These are phyloP conservation scores for Brachyptera risi DNA, from an alignment of 2,888 invertebrate species.

Conservation along the genomic window DNA sequence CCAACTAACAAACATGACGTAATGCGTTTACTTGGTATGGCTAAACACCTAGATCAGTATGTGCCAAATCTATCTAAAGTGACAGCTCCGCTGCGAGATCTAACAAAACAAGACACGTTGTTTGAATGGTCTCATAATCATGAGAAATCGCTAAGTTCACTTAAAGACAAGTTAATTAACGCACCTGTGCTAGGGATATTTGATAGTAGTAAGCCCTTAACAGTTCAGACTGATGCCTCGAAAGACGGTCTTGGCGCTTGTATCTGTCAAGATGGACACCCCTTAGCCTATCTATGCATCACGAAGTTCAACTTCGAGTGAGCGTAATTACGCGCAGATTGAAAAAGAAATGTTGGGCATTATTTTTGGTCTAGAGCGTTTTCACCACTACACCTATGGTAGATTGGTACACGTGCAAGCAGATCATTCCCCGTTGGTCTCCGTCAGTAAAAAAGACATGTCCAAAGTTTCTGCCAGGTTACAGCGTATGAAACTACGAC, in stretches of 20 bases:
- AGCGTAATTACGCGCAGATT: conserved; percentile 39
- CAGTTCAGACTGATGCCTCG: conserved; percentile 35
- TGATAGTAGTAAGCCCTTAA: conserved; percentile 20
- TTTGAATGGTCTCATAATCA: conserved; percentile 12
- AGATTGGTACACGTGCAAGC: not conserved
- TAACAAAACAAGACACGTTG: conserved; percentile 15
- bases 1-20: conserved; percentile 10
- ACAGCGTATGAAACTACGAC: not conserved
- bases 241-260: conserved; percentile 38
- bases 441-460: not conserved
- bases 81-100: conserved; percentile 22
- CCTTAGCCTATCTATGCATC: conserved; percentile 41
- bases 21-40: conserved; percentile 16
- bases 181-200: conserved; percentile 30
- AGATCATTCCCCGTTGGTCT: conserved; percentile 23
- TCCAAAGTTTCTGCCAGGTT: not conserved
- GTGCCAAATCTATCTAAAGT: conserved; percentile 6
- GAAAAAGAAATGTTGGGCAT: conserved; percentile 35
- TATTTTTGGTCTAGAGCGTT: conserved; percentile 3
- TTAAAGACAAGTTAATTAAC: conserved; percentile 22
- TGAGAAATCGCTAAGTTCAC: conserved; percentile 12
- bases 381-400: conserved; percentile 13
- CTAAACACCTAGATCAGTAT: conserved; percentile 14
- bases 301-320: conserved; percentile 36
- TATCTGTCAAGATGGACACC: conserved; percentile 39